Percentiles rank a stretch among this genome's conserved stretches.
These are phyloP conservation scores for Heterotilapia buettikoferi DNA, from an alignment of 2,113 vertebrate genomes.

Conservation along the genomic window DNA sequence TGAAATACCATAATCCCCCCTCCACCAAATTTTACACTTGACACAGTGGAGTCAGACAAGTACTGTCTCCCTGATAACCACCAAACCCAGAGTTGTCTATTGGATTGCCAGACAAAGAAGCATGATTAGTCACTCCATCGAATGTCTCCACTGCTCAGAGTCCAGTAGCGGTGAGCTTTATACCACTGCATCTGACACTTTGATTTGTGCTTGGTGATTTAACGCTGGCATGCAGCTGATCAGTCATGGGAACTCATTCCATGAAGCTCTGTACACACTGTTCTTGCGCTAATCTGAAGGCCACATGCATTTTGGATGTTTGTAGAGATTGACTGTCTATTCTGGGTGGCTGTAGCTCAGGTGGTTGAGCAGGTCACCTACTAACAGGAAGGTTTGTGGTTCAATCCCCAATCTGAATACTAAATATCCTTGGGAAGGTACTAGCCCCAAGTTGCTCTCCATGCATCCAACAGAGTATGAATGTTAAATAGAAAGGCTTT, in stretches of 20 bases:
- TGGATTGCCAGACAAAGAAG: neutral
- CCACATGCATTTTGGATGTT: neutral
- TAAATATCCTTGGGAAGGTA: neutral
- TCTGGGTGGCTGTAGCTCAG: neutral
- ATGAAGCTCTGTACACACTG: neutral
- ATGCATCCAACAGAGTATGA: neutral
- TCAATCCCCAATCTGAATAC: neutral
- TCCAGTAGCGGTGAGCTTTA: neutral
- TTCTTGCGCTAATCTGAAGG: neutral
- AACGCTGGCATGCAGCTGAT: neutral
- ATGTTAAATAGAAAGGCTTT: neutral
- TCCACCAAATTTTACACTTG: neutral
- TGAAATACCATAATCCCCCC: neutral
- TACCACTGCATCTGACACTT: neutral
- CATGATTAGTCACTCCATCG: neutral
- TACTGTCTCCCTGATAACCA: neutral
- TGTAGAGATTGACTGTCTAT: neutral
- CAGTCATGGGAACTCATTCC: neutral
- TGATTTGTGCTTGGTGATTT: neutral
- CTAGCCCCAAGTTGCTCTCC: neutral
- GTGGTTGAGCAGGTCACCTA: neutral
- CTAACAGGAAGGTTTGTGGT: neutral
- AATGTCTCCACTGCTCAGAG: neutral
- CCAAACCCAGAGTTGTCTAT: neutral
- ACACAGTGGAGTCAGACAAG: neutral